Base-by-base conservation (phyloP, 2,113 vertebrate species). In the Psammodynastes pulverulentus region DNA sequence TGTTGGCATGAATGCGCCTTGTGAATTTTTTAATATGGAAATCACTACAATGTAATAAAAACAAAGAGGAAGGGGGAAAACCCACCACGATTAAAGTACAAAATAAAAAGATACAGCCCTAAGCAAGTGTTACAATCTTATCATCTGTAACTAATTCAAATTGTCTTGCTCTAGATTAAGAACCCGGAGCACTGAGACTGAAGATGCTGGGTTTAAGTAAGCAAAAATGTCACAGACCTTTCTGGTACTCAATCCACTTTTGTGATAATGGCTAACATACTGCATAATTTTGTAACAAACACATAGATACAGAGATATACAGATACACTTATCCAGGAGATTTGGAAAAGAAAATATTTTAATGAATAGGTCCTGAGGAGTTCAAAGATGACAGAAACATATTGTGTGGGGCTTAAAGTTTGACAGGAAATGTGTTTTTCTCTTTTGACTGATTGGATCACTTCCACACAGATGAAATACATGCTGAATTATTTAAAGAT, bases 401-500 rank as follows among this genome's bases (percentile, higher is more conserved):
- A 95, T 86, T 96, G 91, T 90, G 90, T 92, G 52, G 92, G 26
- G 58, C 62, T 96, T 93, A 95, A 91, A 93, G 90, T 96, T 95
- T 96, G 93, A 95, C 92, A 92, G 92, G 29, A 96, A 95, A 89
- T 92, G 89, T 94, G 54, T 53, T 94, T 93, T 96, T 96, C 95
- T 88, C 93, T 87, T 96, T 96, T 96, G 92, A 95, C 94, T 97
- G 96, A 97, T 89, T 97, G 94, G 95, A 97, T 96, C 94, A 94
- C 95, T 97, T 98, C 95, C 96, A 97, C 97, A 94, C 95, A 95
- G 96, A 95, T 96, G 92, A 97, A 97, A 96, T 96, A 95, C 95
- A 95, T 95, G 94, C 58, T 97, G 96, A 97, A 97, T 97, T 97
- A 97, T 97, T 97, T 98, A 97, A 95, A 97, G 96, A 97, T 97